Base-by-base conservation (phyloP, 2,888 invertebrate genomes). In the Amblyjoppa fuscipennis region DNA sequence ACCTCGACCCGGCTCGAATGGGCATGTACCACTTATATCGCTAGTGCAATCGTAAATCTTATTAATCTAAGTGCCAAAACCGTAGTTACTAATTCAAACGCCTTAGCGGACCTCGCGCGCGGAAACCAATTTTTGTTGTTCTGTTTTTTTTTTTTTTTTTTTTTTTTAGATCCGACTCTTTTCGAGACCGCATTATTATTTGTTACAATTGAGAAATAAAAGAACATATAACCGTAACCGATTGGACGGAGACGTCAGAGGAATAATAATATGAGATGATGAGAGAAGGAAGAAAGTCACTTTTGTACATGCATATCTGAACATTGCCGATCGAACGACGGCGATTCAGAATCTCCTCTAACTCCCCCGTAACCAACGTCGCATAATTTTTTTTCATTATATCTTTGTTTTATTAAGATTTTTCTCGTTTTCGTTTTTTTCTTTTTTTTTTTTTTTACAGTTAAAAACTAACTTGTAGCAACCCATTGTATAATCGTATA, bases 51-150 rank as follows among this genome's bases (percentile, higher is more conserved):
- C 87, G 88, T 88, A 88, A 90, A 89, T 91, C 92, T 89, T 89
- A 88, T 89, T 88, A 90, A 49, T 93, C 90, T 90, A 93, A 94
- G 93, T 94, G 94, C 94, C 94, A 94, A 94, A 94, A 93, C 92
- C 89, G 85, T 91, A 91, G 90, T 87, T 16, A 90, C 87, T 89
- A 87, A 91, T 90, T 89, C 87, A 87, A 89, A 87, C 87, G 90
- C 90, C 89, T 88, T 88, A 78, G 68, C 87, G 75, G 20, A 51
- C 66, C 59, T 66, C 69, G 69, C 61, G 69, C 68, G 69, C 34
- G 49, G 49, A 76, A 75, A 20, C 74, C 20, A 20, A 20, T 20
- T 20, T 20, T 20, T 20, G 20, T 20, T 20, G 20, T 20, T 20
- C 71, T 79, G 81, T 81, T 73, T 64, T 51, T 51, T 71, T 56